phyloP scores from a whole-genome alignment of 2,113 vertebrate genomes.

The Arizona elegans region DNA sequence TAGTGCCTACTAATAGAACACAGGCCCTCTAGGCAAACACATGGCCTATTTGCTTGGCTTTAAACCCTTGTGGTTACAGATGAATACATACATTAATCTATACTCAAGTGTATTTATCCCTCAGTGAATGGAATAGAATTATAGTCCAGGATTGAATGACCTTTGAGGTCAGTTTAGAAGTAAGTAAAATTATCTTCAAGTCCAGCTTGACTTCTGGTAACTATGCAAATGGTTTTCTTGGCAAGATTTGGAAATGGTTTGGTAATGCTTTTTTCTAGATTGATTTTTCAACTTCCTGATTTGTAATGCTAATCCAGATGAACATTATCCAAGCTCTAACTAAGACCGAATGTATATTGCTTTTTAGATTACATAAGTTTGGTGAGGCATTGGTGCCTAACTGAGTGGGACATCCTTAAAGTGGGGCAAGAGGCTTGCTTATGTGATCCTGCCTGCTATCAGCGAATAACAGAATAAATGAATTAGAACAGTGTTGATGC shows the following conservation, averaged over 20 bases:
- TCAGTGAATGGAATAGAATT: background rate
- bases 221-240: background rate
- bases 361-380: background rate
- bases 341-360: background rate
- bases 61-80: slow-evolving; percentile 2
- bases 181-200: background rate
- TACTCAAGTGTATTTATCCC: background rate
- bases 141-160: background rate
- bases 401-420: background rate
- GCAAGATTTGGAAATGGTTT: background rate
- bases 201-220: background rate
- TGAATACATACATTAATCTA: background rate
- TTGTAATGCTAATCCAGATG: background rate
- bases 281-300: background rate
- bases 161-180: background rate
- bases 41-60: slow-evolving; percentile 8
- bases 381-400: background rate
- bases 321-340: background rate
- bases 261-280: background rate
- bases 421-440: background rate
- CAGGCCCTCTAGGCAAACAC: background rate
- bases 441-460: background rate
- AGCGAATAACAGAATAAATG: background rate
- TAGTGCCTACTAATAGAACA: slow-evolving; percentile 10
- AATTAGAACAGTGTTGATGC: background rate